These are phyloP conservation scores for Lepidocolaptes lacrymiger DNA, from an alignment of 2,797 vertebrate species.

Conservation along the genomic window DNA sequence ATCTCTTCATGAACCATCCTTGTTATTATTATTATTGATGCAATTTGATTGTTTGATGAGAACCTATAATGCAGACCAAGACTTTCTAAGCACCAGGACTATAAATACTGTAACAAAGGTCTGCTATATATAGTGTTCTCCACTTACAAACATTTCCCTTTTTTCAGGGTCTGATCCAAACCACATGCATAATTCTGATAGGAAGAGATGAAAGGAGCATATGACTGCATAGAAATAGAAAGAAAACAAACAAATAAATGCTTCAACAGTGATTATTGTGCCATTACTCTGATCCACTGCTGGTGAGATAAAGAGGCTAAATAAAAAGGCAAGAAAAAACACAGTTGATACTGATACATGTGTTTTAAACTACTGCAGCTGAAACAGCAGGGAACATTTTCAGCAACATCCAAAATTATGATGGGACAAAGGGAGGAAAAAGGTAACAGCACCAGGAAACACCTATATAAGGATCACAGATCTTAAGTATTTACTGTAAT, in stretches of 20 bases:
- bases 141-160: background rate
- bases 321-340: slow-evolving; percentile 7
- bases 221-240: slow-evolving; percentile 23
- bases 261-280: background rate
- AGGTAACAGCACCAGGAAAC: background rate
- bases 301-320: background rate
- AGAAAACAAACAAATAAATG: slow-evolving; percentile 47
- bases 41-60: background rate
- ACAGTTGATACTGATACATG: background rate
- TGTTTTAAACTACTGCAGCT: slow-evolving; percentile 23
- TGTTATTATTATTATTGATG: background rate
- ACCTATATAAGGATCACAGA: background rate
- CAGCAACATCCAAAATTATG: background rate
- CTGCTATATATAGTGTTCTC: background rate
- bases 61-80: background rate
- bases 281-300: slow-evolving; percentile 35
- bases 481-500: background rate
- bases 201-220: background rate
- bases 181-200: background rate
- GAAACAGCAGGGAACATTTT: slow-evolving; percentile 29
- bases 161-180: background rate
- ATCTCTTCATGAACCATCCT: background rate
- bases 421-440: background rate
- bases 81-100: background rate
- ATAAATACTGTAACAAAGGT: background rate